phyloP scores from a whole-genome alignment of 2,113 vertebrate species.

The Pseudorasbora parva region DNA sequence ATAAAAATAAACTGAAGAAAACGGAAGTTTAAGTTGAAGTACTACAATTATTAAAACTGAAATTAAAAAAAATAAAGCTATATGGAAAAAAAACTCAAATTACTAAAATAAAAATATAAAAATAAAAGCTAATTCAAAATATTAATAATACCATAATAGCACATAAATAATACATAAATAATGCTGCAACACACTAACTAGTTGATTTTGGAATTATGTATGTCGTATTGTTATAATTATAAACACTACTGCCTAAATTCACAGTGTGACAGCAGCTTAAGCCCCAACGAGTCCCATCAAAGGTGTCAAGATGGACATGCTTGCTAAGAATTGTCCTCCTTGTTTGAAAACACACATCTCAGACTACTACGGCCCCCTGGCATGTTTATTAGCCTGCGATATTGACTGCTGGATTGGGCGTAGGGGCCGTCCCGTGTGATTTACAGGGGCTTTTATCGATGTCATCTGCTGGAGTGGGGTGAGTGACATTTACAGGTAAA shows the following conservation, averaged over 20 bases:
- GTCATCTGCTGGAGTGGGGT: slow-evolving; percentile 61
- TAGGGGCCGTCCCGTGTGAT: slow-evolving; percentile 49
- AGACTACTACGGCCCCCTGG: slow-evolving; percentile 22
- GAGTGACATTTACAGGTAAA: slow-evolving; percentile 68
- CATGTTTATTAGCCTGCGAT: slow-evolving; percentile 59
- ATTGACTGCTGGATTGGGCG: slow-evolving; percentile 54
- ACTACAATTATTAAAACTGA: neutral
- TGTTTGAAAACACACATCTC: slow-evolving; percentile 18
- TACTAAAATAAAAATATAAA: neutral
- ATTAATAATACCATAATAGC: too few species aligned
- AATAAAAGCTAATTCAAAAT: too few species aligned
- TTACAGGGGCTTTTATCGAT: slow-evolving; percentile 62
- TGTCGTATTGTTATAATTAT: neutral
- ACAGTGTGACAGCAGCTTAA: too few species aligned
- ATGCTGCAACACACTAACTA: neutral
- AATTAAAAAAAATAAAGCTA: neutral
- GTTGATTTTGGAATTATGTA: neutral
- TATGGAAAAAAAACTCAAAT: too few species aligned
- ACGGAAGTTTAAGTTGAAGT: neutral
- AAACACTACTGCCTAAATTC: neutral
- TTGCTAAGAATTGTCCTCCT: slow-evolving; percentile 1
- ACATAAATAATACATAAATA: too few species aligned
- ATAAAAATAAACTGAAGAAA: too few species aligned
- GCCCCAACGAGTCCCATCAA: neutral
- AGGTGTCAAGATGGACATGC: neutral